Base-by-base conservation (phyloP, 2,797 vertebrate species). In the Sebastes trivittatus region DNA sequence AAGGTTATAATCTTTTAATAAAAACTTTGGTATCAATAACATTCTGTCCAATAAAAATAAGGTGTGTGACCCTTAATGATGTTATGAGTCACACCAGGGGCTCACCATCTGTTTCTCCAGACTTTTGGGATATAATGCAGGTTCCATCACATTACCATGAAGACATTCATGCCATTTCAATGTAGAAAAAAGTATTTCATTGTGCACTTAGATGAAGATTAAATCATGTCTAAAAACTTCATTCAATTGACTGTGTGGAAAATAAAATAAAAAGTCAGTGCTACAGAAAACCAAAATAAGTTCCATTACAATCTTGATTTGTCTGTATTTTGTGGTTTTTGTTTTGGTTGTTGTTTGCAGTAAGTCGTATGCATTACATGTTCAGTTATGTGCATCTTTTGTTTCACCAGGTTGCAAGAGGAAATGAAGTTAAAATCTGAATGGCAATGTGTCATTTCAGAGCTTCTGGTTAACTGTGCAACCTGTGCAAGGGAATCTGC, bases 1-100 rank as follows among this genome's bases (percentile, higher is more conserved):
- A 74, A 56, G 81, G 83, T 92, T 90, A 90, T 91, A 91, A 86
- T 91, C 80, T 91, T 95, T 95, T 96, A 95, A 95, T 95, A 95
- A 93, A 94, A 95, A 95, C 91, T 94, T 95, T 95, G 92, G 94
- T 92, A 94, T 96, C 87, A 93, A 91, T 90, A 91, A 93, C 89
- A 92, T 93, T 93, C 84, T 87, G 88, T 93, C 91, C 86, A 83
- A 89, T 90, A 90, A 90, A 92, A 91, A 85, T 84, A 81, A 83
- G 20, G 14, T 10, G 59, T 84, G 74, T 78, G 56, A 87, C 74
- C 38, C 58, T 63, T 34, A 49, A 2, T 42, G 77, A 83, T 68
- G 66, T 80, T n/a, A 69, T 11, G 18, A 66, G 83, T 85, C 83
- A 89, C 72, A 87, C 29, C 56, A 73, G 68, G 85, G 84, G 76